phyloP scores from a whole-genome alignment of 2,797 vertebrate species.

The Psittacula echo region DNA sequence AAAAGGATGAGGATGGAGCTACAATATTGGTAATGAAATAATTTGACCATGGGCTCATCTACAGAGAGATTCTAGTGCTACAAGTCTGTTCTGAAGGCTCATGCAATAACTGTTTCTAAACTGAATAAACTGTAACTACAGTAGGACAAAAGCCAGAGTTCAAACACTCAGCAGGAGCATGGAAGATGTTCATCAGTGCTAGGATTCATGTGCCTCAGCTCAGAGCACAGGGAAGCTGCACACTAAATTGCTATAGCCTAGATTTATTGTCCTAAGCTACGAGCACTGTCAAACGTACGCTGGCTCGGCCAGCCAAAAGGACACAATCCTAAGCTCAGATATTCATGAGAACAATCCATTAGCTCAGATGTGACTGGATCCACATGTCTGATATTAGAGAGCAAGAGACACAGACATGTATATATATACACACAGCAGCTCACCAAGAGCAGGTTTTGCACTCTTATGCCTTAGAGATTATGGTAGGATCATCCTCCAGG shows the following conservation, averaged over 20 bases:
- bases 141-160: conserved; percentile 26
- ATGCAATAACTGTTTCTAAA: conserved; percentile 14
- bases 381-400: background rate
- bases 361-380: background rate
- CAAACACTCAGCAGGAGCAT: background rate
- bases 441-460: background rate
- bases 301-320: background rate
- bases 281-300: accelerated
- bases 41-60: conserved; percentile 7
- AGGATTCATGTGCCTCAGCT: background rate
- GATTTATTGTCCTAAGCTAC: background rate
- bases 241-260: background rate
- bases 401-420: background rate
- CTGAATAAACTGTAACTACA: conserved; percentile 52
- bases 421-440: background rate
- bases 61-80: background rate
- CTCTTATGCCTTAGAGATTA: conserved; percentile 42
- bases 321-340: background rate
- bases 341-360: background rate
- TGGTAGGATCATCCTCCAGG: conserved; percentile 49
- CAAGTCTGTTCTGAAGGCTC: background rate
- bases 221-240: background rate
- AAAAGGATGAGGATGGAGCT: conserved; percentile 7
- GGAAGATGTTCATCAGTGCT: background rate
- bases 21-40: conserved; percentile 26